Base-by-base conservation (phyloP, 1,140 invertebrate genomes). In the Nylanderia fulva region DNA sequence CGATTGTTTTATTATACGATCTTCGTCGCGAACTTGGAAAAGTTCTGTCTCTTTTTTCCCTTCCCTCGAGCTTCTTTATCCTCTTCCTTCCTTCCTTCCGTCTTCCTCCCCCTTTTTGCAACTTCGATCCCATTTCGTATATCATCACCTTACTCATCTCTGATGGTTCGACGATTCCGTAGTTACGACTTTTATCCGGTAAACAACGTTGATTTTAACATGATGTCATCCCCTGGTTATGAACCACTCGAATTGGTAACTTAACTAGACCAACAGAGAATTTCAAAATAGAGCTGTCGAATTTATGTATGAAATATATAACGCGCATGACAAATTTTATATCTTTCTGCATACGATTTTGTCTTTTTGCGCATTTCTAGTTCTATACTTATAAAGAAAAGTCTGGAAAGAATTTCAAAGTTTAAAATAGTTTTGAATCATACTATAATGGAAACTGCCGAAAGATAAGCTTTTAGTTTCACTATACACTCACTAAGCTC, bases 1-100 rank as follows among this genome's bases (percentile, higher is more conserved):
- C 89, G 79, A 90, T 90, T 90, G 89, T 90, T 90, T 90, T 90
- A 90, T 90, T 90, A 90, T 90, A 90, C 88, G 88, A 89, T 89
- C 87, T 89, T 89, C 85, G 72, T 86, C 88, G 88, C 80, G 80
- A 72, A 86, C 88, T 89, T 86, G 77, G 87, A 36, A 86, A 89
- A 85, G 52, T 89, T 86, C 54, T 60, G 29, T 8, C 75, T 15
- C 15, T 29, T 68, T 77, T 66, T 21, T 52, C 36, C 48, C 52
- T 66, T 21, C 42, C 36, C 48, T 39, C 33, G 11, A 24, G 18
- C 42, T 85, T 27, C 33, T 21, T 42, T 33, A 7, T 33, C 7
- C 3, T 27, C 1, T 0, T 21, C 33, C 7, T 4, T 29, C 13
- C 5, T 3, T 42, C 27, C 42, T 3, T 42, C 27, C 42, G 18